Conservation (phyloP, 2,113 vertebrate species). For the Hemiprocne comata region DNA sequence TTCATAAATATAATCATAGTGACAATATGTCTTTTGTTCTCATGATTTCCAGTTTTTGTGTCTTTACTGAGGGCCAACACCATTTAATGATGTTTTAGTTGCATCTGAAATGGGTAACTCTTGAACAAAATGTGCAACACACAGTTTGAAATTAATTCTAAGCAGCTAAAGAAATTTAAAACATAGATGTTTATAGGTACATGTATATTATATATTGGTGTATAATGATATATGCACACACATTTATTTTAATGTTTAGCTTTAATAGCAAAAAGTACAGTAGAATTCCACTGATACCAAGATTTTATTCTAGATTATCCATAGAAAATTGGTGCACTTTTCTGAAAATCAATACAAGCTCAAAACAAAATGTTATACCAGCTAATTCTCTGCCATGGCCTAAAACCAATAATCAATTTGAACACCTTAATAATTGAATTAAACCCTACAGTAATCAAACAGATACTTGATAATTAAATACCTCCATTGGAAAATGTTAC, state of each 20-base stretch:
- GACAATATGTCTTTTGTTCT: background rate
- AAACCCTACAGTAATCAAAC: background rate
- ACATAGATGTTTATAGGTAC: background rate
- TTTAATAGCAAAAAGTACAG: constrained; percentile 65
- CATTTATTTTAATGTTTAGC: constrained; percentile 16
- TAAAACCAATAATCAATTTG: constrained; percentile 8
- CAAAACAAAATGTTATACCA: constrained; percentile 32
- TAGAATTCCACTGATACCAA: constrained; percentile 40
- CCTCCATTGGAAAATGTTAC: background rate
- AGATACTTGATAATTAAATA: constrained; percentile 7
- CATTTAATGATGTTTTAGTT: background rate
- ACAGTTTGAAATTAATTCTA: background rate
- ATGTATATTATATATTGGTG: background rate
- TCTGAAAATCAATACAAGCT: constrained; percentile 30
- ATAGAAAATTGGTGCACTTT: constrained; percentile 45
- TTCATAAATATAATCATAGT: background rate
- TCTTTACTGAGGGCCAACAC: background rate
- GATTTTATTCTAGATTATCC: constrained; percentile 53
- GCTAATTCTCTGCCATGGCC: constrained; percentile 1
- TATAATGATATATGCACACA: constrained; percentile 53
- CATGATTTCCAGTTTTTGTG: background rate
- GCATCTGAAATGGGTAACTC: background rate
- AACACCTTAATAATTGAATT: constrained; percentile 14
- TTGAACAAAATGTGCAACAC: background rate
- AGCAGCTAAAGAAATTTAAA: background rate